A percentile compares a stretch with the other conserved stretches of the same genome.
phyloP scores from a whole-genome alignment of 2,113 vertebrate genomes.

The Onychostoma macrolepis region DNA sequence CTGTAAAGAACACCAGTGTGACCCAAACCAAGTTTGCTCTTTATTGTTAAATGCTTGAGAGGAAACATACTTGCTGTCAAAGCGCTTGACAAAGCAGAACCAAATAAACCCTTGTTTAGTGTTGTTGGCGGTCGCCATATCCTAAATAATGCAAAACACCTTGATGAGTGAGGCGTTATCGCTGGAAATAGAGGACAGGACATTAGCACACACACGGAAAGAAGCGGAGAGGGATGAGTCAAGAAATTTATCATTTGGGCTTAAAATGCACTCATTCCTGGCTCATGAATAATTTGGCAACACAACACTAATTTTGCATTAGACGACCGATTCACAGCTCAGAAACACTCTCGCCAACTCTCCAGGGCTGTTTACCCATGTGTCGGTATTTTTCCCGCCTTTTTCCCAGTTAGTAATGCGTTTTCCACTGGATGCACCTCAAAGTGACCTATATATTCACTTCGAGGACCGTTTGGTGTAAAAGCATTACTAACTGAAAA shows the following conservation, averaged over 20 bases:
- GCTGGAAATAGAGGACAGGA: constrained; percentile 25
- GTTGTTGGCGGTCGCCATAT: constrained; percentile 64
- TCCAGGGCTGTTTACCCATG: constrained; percentile 63
- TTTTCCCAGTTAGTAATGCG: constrained; percentile 69
- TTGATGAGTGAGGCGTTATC: constrained; percentile 52
- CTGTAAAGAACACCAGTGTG: constrained; percentile 3
- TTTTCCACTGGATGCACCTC: constrained; percentile 66
- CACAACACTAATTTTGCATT: constrained; percentile 82
- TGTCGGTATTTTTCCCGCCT: constrained; percentile 62
- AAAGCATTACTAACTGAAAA: constrained; percentile 22
- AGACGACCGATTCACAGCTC: constrained; percentile 83
- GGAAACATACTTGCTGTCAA: constrained; percentile 27
- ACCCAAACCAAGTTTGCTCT: constrained; percentile 13
- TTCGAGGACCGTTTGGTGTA: constrained; percentile 61
- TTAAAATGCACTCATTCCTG: constrained; percentile 73
- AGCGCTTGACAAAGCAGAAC: constrained; percentile 42
- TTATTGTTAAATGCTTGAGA: constrained; percentile 26
- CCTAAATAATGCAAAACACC: constrained; percentile 68
- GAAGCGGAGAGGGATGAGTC: constrained; percentile 63
- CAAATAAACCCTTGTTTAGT: constrained; percentile 64
- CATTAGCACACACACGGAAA: constrained; percentile 37
- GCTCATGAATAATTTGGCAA: constrained; percentile 80
- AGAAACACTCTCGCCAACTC: constrained; percentile 79
- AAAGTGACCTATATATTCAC: constrained; percentile 81
- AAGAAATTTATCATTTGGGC: constrained; percentile 71